Percentiles rank a stretch among this genome's conserved stretches.
phyloP scores from a whole-genome alignment of 2,113 vertebrate species.

The Anolis sagrei region DNA sequence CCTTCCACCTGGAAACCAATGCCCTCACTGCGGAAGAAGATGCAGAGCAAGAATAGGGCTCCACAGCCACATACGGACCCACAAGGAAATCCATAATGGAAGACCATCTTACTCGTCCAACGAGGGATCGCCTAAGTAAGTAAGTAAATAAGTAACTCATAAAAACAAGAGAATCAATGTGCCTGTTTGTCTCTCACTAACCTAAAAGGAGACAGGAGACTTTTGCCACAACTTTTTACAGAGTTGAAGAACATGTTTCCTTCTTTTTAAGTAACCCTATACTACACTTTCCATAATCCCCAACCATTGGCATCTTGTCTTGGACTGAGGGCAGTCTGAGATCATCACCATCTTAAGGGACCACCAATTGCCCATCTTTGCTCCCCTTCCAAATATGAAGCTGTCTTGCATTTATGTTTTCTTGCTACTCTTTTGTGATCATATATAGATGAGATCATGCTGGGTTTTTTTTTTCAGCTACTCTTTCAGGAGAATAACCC shows the following conservation, averaged over 20 bases:
- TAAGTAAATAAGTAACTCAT: no score
- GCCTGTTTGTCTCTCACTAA: neutral
- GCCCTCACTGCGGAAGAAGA: no score
- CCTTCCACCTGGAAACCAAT: no score
- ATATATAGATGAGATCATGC: neutral
- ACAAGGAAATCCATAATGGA: no score
- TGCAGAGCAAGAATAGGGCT: no score
- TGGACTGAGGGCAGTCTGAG: neutral
- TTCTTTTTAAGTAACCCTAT: neutral
- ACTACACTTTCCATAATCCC: neutral
- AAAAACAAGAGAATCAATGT: no score
- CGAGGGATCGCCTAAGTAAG: no score
- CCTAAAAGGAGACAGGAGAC: neutral
- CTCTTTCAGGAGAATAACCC: constrained; percentile 94
- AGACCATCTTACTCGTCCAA: no score
- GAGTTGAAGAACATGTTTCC: neutral
- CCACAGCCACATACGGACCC: no score
- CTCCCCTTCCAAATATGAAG: neutral
- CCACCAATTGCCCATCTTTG: neutral
- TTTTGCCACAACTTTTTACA: neutral
- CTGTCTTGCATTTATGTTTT: neutral
- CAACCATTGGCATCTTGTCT: no score
- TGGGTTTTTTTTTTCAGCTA: constrained; percentile 76
- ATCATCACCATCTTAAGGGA: neutral
- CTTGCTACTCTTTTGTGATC: neutral